Percentiles rank a stretch among this genome's conserved stretches.
Evolutionary conservation across 2,797 vertebrate species (phyloP).

Genomic region (Eulemur coronatus): DNA sequence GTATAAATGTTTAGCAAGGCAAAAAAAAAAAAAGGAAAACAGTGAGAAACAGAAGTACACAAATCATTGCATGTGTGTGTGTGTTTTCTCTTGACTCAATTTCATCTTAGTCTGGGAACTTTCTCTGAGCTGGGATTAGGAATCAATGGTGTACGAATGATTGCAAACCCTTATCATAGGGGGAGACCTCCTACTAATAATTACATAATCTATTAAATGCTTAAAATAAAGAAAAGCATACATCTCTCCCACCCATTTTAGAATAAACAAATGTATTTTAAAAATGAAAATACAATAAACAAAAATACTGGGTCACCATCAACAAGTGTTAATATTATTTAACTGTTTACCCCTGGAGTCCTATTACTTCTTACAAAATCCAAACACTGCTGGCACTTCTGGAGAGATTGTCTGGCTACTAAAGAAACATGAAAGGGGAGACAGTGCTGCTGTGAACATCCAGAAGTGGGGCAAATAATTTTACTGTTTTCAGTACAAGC

Average conservation of each 20-base stretch:
- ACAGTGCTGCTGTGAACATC: neutral
- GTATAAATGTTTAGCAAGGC: neutral
- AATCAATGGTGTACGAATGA: neutral
- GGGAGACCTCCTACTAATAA: neutral
- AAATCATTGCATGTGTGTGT: neutral
- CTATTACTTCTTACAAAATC: neutral
- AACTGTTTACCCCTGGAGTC: neutral
- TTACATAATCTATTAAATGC: neutral
- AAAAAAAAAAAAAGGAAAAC: neutral
- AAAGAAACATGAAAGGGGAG: neutral
- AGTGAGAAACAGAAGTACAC: neutral
- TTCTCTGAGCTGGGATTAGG: neutral
- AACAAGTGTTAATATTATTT: neutral
- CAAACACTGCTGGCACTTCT: neutral
- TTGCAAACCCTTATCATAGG: neutral
- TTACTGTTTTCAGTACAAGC: neutral
- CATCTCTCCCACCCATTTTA: neutral
- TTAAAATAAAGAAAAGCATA: neutral
- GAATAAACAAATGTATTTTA: neutral
- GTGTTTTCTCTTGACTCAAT: neutral
- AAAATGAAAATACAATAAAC: neutral
- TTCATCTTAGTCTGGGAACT: neutral
- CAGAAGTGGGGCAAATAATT: neutral
- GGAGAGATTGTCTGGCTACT: neutral
- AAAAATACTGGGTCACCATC: neutral